Evolutionary conservation across 1,140 invertebrate genomes (phyloP).

Genomic region (Paramacrobiotus metropolitanus): DNA sequence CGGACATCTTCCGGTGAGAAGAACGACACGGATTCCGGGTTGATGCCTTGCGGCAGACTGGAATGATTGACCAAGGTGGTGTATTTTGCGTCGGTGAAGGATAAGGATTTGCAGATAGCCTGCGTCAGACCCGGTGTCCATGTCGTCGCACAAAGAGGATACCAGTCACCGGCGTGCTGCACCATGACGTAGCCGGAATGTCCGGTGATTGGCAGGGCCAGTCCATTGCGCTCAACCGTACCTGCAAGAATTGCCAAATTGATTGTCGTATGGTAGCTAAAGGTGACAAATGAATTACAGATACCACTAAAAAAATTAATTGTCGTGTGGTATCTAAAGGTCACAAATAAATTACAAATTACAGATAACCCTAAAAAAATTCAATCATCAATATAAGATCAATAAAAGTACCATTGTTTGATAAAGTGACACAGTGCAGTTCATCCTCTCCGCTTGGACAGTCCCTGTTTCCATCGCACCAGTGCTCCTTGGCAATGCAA

Average conservation of each 20-base stretch:
- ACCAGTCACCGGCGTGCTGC: conserved; percentile 2
- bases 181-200: conserved; percentile 3
- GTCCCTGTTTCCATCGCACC: background rate
- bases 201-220: background rate
- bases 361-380: background rate
- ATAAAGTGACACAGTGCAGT: background rate
- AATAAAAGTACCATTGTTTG: background rate
- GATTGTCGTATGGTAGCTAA: no score
- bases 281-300: no score
- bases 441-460: background rate
- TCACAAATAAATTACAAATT: background rate
- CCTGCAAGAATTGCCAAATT: background rate
- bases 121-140: background rate
- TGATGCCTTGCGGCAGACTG: conserved; percentile 1
- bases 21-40: background rate
- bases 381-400: no score
- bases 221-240: background rate
- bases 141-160: background rate
- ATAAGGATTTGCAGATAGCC: background rate
- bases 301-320: no score
- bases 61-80: background rate
- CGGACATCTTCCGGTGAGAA: background rate
- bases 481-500: background rate
- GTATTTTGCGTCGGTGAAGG: conserved; percentile 2
- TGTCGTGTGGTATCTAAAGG: no score